A percentile compares a stretch with the other conserved stretches of the same genome.
phyloP scores from a whole-genome alignment of 2,888 invertebrate species.

The Cephus pulcher region DNA sequence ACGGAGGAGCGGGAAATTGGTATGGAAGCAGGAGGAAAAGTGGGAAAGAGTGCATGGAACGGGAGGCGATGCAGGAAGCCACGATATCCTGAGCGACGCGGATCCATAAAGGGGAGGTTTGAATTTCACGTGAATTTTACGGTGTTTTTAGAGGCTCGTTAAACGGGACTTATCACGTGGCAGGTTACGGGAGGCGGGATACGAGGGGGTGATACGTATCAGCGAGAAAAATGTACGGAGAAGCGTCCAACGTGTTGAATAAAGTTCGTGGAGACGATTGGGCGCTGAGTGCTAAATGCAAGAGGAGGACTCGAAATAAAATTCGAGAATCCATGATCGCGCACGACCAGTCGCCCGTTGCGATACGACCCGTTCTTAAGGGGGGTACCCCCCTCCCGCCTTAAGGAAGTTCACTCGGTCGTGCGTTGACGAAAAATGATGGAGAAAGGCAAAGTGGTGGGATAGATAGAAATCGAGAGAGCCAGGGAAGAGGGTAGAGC shows the following conservation, averaged over 20 bases:
- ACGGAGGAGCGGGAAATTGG: not conserved
- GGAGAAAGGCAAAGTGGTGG: not conserved
- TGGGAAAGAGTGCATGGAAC: not conserved
- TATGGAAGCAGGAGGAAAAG: not conserved
- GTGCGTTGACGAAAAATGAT: not conserved
- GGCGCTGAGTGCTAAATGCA: not conserved
- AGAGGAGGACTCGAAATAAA: not conserved
- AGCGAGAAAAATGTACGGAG: not conserved
- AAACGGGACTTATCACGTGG: constrained; percentile 23
- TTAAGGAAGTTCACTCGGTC: not conserved
- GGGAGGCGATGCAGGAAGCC: not conserved
- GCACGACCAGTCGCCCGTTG: not conserved
- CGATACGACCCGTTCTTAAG: not conserved
- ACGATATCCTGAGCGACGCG: not conserved
- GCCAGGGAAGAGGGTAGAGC: not conserved
- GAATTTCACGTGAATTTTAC: constrained; percentile 35
- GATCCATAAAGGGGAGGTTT: constrained; percentile 15
- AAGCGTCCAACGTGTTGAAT: constrained; percentile 3
- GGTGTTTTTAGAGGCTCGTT: constrained; percentile 36
- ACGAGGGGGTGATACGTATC: not conserved
- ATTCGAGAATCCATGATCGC: not conserved
- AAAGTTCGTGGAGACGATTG: not conserved
- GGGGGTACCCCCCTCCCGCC: not conserved
- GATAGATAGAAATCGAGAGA: constrained; percentile 9
- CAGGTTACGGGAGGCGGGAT: not conserved